Evolutionary conservation across 2,113 vertebrate species (phyloP).

Genomic region (Ochotona princeps): DNA sequence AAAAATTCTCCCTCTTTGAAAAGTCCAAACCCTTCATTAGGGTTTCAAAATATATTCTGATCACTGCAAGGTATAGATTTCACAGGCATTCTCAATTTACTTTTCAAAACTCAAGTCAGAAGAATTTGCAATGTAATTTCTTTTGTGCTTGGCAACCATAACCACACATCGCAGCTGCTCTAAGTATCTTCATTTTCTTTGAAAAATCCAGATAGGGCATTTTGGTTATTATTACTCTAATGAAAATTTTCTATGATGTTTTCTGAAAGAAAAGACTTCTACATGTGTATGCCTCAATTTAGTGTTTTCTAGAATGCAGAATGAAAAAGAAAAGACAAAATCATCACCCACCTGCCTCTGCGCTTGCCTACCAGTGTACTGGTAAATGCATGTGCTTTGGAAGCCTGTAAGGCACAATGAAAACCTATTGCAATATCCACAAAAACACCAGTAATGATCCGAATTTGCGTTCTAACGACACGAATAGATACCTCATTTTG

Average conservation of each 20-base stretch:
- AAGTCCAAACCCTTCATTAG: neutral
- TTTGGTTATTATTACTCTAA: neutral
- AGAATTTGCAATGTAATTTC: neutral
- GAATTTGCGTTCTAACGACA: neutral
- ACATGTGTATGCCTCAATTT: neutral
- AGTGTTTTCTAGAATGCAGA: slow-evolving; percentile 7
- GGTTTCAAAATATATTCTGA: slow-evolving; percentile 22
- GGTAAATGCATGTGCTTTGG: slow-evolving; percentile 9
- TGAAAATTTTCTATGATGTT: neutral
- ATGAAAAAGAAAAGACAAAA: slow-evolving; percentile 13
- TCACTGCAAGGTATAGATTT: neutral
- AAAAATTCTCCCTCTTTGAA: slow-evolving; percentile 41
- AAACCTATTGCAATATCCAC: neutral
- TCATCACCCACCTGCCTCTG: neutral
- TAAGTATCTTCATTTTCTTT: slow-evolving; percentile 19
- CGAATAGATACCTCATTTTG: neutral
- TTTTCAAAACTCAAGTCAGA: slow-evolving; percentile 52
- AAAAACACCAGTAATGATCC: neutral
- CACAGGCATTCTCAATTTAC: neutral
- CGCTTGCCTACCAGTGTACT: neutral
- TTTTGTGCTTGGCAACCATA: neutral
- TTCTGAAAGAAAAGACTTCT: slow-evolving; percentile 27
- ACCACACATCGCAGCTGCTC: neutral
- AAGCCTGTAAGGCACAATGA: slow-evolving; percentile 20
- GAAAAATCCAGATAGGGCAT: slow-evolving; percentile 9